Conservation (phyloP, 2,888 invertebrate genomes). For the Nysson spinosus region DNA sequence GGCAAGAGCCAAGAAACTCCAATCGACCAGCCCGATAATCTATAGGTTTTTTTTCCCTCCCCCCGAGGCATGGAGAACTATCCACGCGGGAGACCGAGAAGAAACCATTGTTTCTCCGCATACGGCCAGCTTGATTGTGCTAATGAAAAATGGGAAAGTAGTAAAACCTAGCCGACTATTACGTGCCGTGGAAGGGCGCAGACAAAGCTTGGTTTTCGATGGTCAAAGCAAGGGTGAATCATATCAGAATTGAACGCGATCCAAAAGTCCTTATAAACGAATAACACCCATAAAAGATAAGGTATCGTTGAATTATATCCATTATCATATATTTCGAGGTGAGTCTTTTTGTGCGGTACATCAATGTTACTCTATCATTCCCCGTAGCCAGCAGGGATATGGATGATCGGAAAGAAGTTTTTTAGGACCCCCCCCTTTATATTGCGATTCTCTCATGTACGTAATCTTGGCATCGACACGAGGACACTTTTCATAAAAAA, state of each 20-base stretch:
- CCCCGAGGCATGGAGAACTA: constrained; percentile 27
- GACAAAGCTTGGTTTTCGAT: constrained; percentile 16
- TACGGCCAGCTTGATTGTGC: constrained; percentile 60
- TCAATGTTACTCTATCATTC: constrained; percentile 32
- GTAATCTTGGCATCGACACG: too few species aligned
- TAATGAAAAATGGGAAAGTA: constrained; percentile 69
- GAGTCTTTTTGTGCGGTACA: constrained; percentile 27
- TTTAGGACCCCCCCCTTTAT: constrained; percentile 6
- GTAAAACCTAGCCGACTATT: constrained; percentile 56
- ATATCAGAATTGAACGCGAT: constrained; percentile 67
- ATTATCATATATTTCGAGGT: constrained; percentile 61
- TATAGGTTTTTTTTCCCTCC: constrained; percentile 50
- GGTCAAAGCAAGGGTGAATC: constrained; percentile 21
- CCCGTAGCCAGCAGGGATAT: constrained; percentile 20
- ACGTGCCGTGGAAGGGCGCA: constrained; percentile 26
- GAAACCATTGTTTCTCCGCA: constrained; percentile 61
- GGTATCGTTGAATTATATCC: constrained; percentile 65
- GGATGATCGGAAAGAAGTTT: constrained; percentile 30
- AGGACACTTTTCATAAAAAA: too few species aligned
- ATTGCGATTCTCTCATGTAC: too few species aligned
- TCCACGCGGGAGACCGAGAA: constrained; percentile 43
- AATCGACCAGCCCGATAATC: constrained; percentile 48
- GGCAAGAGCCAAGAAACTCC: constrained; percentile 35
- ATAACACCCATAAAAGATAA: constrained; percentile 65
- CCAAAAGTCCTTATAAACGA: constrained; percentile 70